Percentiles rank a stretch among this genome's conserved stretches.
These are phyloP conservation scores for Tipula helvola DNA, from an alignment of 2,888 invertebrate species.

Conservation along the genomic window DNA sequence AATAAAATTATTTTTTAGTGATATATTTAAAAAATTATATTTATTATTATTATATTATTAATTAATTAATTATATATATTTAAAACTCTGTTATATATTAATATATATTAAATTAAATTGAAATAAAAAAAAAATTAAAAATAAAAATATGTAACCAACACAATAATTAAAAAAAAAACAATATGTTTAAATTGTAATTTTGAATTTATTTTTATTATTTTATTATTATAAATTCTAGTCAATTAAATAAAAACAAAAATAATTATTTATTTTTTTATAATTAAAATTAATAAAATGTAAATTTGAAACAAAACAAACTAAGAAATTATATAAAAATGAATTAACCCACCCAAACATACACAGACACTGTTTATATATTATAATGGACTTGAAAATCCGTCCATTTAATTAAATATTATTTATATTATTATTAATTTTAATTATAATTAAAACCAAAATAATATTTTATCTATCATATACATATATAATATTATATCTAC, in stretches of 20 bases:
- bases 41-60: neutral
- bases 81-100: neutral
- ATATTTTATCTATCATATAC: neutral
- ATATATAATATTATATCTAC: neutral
- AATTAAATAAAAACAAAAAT: neutral
- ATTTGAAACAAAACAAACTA: neutral
- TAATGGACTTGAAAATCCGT: constrained; percentile 4
- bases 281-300: neutral
- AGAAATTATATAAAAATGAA: neutral
- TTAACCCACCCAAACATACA: neutral
- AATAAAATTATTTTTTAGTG: constrained; percentile 1
- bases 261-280: neutral
- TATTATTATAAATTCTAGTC: neutral
- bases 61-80: neutral
- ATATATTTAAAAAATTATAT: constrained; percentile 4
- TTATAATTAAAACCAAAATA: neutral
- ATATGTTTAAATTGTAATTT: neutral
- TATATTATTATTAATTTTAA: neutral
- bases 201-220: neutral
- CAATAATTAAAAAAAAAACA: neutral
- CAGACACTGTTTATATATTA: neutral
- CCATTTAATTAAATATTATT: neutral
- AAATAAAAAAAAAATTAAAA: neutral
- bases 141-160: neutral
- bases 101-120: neutral